A percentile compares a stretch with the other conserved stretches of the same genome.
These are phyloP conservation scores for Brienomyrus longianalis DNA, from an alignment of 2,113 vertebrate species.

Conservation along the genomic window DNA sequence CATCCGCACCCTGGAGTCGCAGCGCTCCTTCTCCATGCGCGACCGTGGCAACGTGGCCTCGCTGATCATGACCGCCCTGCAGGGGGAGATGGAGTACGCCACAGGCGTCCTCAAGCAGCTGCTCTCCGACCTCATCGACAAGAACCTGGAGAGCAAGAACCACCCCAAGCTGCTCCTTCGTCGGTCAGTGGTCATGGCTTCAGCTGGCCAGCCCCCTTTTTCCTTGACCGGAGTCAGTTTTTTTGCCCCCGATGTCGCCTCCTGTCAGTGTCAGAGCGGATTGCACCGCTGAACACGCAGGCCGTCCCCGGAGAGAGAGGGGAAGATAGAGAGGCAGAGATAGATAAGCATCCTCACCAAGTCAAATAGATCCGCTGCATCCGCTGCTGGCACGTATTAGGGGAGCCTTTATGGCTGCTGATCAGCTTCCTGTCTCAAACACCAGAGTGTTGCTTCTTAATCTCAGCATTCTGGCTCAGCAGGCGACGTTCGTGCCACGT, in stretches of 20 bases:
- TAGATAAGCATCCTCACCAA: not conserved
- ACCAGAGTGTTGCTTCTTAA: not conserved
- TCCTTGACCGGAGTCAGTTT: not conserved
- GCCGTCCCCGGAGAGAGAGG: slow-evolving; percentile 33
- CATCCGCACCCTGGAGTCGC: slow-evolving; percentile 89
- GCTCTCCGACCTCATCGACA: slow-evolving; percentile 89
- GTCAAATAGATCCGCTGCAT: not conserved
- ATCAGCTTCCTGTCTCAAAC: not conserved
- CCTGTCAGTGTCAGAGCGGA: slow-evolving; percentile 59
- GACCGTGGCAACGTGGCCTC: slow-evolving; percentile 93
- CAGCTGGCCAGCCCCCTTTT: slow-evolving; percentile 24
- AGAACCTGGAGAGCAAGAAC: slow-evolving; percentile 97
- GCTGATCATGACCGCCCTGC: slow-evolving; percentile 92
- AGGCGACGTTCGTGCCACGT: not conserved
- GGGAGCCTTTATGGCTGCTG: not conserved
- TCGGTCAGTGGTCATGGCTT: slow-evolving; percentile 57
- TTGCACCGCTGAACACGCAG: slow-evolving; percentile 60
- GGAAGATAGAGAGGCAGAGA: not conserved
- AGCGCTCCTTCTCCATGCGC: slow-evolving; percentile 94
- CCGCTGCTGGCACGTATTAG: not conserved
- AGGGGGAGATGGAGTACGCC: slow-evolving; percentile 96
- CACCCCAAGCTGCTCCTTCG: slow-evolving; percentile 90
- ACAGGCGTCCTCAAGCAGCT: slow-evolving; percentile 93
- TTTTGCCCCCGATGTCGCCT: not conserved
- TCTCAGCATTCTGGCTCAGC: not conserved